Evolutionary conservation across 1,140 invertebrate species (phyloP), one percentile per base, ranked within the genome.

Genomic region (Listronotus oregonensis): DNA sequence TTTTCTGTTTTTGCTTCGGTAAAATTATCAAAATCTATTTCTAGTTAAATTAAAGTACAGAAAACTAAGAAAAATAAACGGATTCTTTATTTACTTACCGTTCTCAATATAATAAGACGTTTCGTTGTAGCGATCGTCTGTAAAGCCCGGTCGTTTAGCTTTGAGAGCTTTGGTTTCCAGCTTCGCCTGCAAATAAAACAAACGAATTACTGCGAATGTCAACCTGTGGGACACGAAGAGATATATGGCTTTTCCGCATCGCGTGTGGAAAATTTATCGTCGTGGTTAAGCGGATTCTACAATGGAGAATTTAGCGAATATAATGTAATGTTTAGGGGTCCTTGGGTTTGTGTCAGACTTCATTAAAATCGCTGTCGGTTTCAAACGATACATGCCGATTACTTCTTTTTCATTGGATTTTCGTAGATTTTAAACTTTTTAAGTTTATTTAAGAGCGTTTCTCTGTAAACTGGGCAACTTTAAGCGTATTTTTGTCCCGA

Each of bases 31-130:
- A 12, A 12, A 8, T 8, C 37, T 39, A 39, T 39, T 12, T 6
- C 12, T 39, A 39, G 12, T 39, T 39, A 8, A 39, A 39, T 12
- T 12, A 39, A 49, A 12, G 11, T 12, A 15, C 17, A 49, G n/a
- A n/a, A n/a, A n/a, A n/a, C n/a, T n/a, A n/a, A n/a, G n/a, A 51
- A 9, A 27, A n/a, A 4, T 15, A 37, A 21, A 17, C 11, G 17
- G 5, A 15, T n/a, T n/a, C n/a, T 2, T 8, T 44, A 14, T 14
- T 44, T 18, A 56, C 86, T 87, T 82, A 96, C 95, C 94, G 86
- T 97, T 96, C 85, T 98, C 95, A 78, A 95, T 92, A 81, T 95
- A 97, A 82, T 97, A 98, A 18, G 93, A 94, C 21, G 94, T 96
- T 82, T 96, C 93, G 80, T 94, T 93, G 83, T 95, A 95, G 69